These are phyloP conservation scores for Lepus europaeus DNA, from an alignment of 2,113 vertebrate genomes.

Conservation along the genomic window DNA sequence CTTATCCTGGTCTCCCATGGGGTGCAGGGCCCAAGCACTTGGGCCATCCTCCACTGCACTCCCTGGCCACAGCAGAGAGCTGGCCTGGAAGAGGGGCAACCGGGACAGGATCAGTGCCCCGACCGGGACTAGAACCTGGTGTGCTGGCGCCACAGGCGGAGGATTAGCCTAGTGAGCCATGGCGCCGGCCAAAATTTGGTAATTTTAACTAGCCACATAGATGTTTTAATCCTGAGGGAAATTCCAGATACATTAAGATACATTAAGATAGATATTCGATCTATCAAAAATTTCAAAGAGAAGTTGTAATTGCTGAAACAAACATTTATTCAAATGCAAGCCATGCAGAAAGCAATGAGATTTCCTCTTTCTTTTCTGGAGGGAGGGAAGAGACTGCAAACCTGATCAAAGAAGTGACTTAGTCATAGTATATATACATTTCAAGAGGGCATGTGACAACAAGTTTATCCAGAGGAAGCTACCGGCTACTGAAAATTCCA, in stretches of 20 bases:
- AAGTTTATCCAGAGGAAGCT: neutral
- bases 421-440: neutral
- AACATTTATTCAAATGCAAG: constrained; percentile 32
- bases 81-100: no score
- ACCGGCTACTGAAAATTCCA: neutral
- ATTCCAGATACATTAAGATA: neutral
- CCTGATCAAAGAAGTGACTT: constrained; percentile 17
- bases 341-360: neutral
- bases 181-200: neutral
- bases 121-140: no score
- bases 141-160: no score
- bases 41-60: no score
- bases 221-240: neutral
- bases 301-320: constrained; percentile 41
- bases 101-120: no score
- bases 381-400: neutral
- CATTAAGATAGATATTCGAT: neutral
- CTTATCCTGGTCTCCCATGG: no score
- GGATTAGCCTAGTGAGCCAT: no score
- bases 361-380: constrained; percentile 6
- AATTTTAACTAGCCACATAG: neutral
- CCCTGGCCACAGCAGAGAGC: no score
- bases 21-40: no score
- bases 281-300: constrained; percentile 11
- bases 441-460: constrained; percentile 6